phyloP scores from a whole-genome alignment of 1,140 invertebrate genomes.

The Varroa destructor region DNA sequence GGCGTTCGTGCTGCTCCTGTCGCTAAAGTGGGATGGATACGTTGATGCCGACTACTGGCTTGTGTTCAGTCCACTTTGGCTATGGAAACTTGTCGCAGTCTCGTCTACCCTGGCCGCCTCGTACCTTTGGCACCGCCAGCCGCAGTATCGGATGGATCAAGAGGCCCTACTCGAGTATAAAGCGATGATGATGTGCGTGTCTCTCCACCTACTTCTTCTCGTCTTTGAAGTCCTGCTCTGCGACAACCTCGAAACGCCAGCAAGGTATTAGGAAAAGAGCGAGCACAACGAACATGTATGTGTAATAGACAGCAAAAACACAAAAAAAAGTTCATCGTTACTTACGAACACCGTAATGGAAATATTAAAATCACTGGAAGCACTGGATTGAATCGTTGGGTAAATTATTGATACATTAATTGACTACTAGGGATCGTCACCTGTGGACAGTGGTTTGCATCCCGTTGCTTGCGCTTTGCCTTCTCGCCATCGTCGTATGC shows the following conservation, averaged over 20 bases:
- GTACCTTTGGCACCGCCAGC: constrained; percentile 85
- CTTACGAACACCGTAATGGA: no score
- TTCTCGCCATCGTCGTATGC: constrained; percentile 86
- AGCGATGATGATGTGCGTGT: constrained; percentile 86
- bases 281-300: constrained; percentile 35
- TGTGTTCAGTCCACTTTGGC: constrained; percentile 85
- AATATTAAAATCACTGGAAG: no score
- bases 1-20: constrained; percentile 74
- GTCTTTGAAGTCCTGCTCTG: constrained; percentile 93
- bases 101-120: constrained; percentile 73
- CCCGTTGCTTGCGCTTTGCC: constrained; percentile 85
- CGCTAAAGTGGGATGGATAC: constrained; percentile 69
- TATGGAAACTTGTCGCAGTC: constrained; percentile 86
- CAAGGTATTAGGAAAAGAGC: not conserved
- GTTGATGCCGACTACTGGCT: constrained; percentile 86
- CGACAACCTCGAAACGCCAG: constrained; percentile 66
- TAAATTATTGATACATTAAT: no score
- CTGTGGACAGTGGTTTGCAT: constrained; percentile 91
- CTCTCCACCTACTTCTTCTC: constrained; percentile 76
- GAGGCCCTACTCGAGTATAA: constrained; percentile 92
- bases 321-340: no score
- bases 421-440: constrained; percentile 49
- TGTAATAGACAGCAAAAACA: no score
- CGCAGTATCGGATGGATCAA: constrained; percentile 80
- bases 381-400: no score